Percentiles rank a stretch among this genome's conserved stretches.
Evolutionary conservation across 2,888 invertebrate species (phyloP).

Genomic region (Linyphia triangularis): DNA sequence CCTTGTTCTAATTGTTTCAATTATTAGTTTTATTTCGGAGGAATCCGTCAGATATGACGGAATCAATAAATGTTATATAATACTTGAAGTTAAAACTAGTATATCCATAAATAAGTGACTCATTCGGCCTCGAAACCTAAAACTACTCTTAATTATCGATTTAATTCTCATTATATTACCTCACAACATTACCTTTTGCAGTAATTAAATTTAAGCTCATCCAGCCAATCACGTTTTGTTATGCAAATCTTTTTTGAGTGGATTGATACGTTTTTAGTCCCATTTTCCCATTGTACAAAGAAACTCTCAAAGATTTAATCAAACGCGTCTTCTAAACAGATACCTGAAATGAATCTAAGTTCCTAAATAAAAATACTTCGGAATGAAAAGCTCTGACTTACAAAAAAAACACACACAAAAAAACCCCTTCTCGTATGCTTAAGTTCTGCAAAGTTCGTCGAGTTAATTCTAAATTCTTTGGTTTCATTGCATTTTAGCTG

Average conservation of each 20-base stretch:
- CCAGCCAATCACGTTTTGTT: neutral
- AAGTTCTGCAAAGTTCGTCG: neutral
- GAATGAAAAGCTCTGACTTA: slow-evolving; percentile 1
- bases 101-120: too few relatives aligned
- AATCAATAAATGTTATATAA: too few relatives aligned
- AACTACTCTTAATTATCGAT: too few relatives aligned
- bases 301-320: slow-evolving; percentile 15
- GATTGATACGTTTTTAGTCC: neutral
- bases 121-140: too few relatives aligned
- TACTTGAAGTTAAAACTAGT: too few relatives aligned
- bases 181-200: neutral
- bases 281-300: neutral
- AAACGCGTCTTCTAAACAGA: neutral
- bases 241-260: neutral
- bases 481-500: neutral
- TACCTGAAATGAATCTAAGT: slow-evolving; percentile 15
- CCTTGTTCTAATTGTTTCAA: too few relatives aligned
- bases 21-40: too few relatives aligned
- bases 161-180: too few relatives aligned
- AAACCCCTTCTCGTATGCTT: neutral
- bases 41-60: too few relatives aligned
- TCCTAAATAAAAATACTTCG: neutral
- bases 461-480: slow-evolving; percentile 11
- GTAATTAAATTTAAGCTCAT: neutral
- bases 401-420: neutral